Base-by-base conservation (phyloP, 2,113 vertebrate genomes). In the Axis porcinus region DNA sequence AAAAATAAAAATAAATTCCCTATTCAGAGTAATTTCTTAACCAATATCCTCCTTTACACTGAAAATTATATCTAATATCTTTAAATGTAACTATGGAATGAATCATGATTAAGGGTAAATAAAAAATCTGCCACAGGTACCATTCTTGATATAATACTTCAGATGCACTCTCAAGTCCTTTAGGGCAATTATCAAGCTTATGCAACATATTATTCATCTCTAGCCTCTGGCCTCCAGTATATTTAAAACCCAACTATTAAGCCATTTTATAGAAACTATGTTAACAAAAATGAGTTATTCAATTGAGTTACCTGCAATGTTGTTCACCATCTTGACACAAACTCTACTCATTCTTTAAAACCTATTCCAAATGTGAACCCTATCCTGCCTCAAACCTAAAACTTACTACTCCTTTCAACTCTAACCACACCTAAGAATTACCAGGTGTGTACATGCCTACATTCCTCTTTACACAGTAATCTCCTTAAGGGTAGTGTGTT, bases 331-430 rank as follows among this genome's bases (percentile, higher is more conserved):
- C 40, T 17, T 82, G 23, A 88, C 10, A 76, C 27, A 96, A 89
- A 83, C 86, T 45, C 62, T 54, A 95, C 62, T 52, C 55, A 88
- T 52, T 85, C 64, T 88, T 96, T 91, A 54, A 96, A 86, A 91
- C 36, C 23, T 40, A 58, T 74, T 67, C 17, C 11, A 89, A 96
- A 40, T 45, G 50, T 82, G 70, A 27, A 33, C 43, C 76, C 50
- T 55, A 89, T 5, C 27, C 54, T 62, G 62, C 45, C 15, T 23
- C 17, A 96, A n/a, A 76, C 3, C 47, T 87, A 67, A 90, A 55
- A 91, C 30, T 45, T 82, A 50, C 40, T 40, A 74, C 33, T 95
- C 14, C 57, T 82, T 58, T 52, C 57, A 89, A 45, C 10, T 54
- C 55, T 33, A 91, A 36, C 14, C 36, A 82, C 13, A 92, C 7